Percentiles rank a stretch among this genome's conserved stretches.
phyloP scores from a whole-genome alignment of 2,888 invertebrate genomes.

The Odontothrips loti region DNA sequence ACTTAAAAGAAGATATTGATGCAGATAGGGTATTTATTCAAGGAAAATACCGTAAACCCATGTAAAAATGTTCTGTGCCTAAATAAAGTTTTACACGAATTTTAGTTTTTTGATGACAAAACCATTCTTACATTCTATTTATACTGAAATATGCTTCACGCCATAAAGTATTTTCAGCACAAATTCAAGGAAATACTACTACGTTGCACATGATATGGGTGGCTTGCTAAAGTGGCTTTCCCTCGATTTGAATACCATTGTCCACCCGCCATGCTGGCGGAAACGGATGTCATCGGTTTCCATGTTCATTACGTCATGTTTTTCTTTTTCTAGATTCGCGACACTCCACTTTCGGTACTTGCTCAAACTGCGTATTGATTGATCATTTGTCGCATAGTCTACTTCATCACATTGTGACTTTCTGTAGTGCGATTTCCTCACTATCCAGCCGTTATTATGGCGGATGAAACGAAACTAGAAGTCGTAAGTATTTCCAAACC shows the following conservation, averaged over 20 bases:
- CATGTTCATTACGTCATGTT: neutral
- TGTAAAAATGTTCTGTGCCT: neutral
- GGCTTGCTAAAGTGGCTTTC: neutral
- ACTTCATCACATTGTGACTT: neutral
- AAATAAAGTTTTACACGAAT: too few relatives aligned
- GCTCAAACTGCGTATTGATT: neutral
- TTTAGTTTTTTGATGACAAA: neutral
- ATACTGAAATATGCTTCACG: neutral
- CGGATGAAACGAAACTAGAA: neutral
- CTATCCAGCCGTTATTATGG: neutral
- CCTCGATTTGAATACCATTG: neutral
- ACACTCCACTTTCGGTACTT: neutral
- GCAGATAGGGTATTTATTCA: conserved; percentile 92
- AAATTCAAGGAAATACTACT: too few relatives aligned
- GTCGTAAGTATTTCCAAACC: conserved; percentile 16
- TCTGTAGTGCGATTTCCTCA: neutral
- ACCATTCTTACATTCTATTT: neutral
- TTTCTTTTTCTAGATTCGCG: neutral
- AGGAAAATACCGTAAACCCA: conserved; percentile 66
- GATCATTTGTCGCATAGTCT: neutral
- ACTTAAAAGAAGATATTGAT: conserved; percentile 85
- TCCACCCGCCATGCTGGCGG: neutral
- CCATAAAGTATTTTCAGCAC: neutral
- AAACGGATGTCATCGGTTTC: neutral
- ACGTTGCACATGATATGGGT: too few relatives aligned